phyloP scores from a whole-genome alignment of 2,113 vertebrate species.

The Corydoras maculifer region DNA sequence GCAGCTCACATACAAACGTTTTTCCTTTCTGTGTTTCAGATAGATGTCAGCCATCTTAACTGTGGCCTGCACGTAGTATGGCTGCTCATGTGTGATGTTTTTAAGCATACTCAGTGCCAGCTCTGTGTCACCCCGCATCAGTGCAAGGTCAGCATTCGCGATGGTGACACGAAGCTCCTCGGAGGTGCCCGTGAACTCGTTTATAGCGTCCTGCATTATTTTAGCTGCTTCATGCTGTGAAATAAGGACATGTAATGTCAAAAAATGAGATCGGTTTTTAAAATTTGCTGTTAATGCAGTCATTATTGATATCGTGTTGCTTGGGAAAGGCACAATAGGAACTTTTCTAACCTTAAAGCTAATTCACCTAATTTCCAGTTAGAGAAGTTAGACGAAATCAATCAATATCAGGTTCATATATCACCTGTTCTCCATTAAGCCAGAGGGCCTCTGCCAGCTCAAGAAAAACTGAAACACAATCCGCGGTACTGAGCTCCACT shows the following conservation, averaged over 20 bases:
- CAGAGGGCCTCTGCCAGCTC: slow-evolving; percentile 85
- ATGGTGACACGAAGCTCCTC: slow-evolving; percentile 88
- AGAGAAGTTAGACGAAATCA: no score
- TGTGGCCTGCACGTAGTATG: slow-evolving; percentile 90
- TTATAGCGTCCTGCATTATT: slow-evolving; percentile 92
- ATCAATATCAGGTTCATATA: neutral
- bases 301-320: no score
- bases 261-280: no score
- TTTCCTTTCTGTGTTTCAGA: slow-evolving; percentile 87
- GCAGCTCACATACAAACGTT: slow-evolving; percentile 83
- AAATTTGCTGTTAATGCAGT: no score
- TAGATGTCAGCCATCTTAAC: slow-evolving; percentile 95
- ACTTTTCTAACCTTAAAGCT: no score
- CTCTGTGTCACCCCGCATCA: slow-evolving; percentile 82
- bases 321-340: no score
- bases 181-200: slow-evolving; percentile 87
- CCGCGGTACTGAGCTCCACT: slow-evolving; percentile 69
- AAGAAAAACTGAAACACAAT: slow-evolving; percentile 84
- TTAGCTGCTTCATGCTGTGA: slow-evolving; percentile 89
- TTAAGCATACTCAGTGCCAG: slow-evolving; percentile 84
- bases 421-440: slow-evolving; percentile 87
- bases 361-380: no score
- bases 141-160: slow-evolving; percentile 83
- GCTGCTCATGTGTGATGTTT: slow-evolving; percentile 81
- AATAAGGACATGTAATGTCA: no score